Percentiles rank a stretch among this genome's conserved stretches.
Evolutionary conservation across 2,797 vertebrate genomes (phyloP).

Genomic region (Microctenopoma lineatum): DNA sequence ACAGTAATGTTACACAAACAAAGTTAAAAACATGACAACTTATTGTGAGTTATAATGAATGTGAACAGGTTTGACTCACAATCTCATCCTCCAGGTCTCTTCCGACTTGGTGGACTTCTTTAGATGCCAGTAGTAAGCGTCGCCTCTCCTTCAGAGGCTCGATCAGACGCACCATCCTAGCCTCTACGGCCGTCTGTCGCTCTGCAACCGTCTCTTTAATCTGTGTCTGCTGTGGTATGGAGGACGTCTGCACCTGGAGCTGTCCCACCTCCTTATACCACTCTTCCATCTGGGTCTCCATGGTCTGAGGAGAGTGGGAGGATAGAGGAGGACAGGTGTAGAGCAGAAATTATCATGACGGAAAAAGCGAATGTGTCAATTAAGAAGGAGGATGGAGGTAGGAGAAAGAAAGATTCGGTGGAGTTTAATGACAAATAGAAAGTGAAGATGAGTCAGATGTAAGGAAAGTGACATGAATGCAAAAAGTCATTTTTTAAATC

Average conservation of each 20-base stretch:
- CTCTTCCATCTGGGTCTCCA: conserved; percentile 94
- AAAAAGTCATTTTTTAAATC: background rate
- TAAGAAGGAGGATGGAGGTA: background rate
- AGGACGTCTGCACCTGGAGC: conserved; percentile 87
- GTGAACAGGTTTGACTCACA: conserved; percentile 79
- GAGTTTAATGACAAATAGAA: conserved; percentile 14
- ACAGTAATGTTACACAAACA: too few relatives aligned
- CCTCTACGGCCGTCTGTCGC: conserved; percentile 87
- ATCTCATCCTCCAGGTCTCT: conserved; percentile 95
- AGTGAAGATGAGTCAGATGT: conserved; percentile 32
- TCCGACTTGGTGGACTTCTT: conserved; percentile 93
- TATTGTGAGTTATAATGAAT: background rate
- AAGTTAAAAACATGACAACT: too few relatives aligned
- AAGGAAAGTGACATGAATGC: conserved; percentile 13
- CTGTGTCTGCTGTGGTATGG: conserved; percentile 86
- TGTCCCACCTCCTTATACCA: conserved; percentile 93
- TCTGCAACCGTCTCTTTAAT: conserved; percentile 83
- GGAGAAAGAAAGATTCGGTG: conserved; percentile 9
- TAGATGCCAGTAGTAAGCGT: conserved; percentile 90
- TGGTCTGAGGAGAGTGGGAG: conserved; percentile 79
- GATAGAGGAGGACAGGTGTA: conserved; percentile 6
- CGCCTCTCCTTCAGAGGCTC: conserved; percentile 93
- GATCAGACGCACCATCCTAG: conserved; percentile 90
- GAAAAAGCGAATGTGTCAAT: conserved; percentile 2
- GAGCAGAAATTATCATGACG: conserved; percentile 12